Base-by-base conservation (phyloP, 2,797 vertebrate species). In the Phataginus tetradactyla region DNA sequence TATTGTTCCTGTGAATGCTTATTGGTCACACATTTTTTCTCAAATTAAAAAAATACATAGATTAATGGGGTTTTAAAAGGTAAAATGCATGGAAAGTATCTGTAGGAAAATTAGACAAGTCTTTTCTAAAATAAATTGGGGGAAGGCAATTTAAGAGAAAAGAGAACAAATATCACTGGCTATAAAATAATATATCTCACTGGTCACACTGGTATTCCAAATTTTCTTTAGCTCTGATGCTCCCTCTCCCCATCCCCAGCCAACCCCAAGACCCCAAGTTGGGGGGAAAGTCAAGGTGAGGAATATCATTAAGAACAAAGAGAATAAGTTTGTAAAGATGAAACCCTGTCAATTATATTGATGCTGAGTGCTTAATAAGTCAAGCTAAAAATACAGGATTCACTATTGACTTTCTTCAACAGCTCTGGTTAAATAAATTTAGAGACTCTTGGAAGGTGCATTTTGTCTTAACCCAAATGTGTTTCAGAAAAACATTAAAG, bases 31-130 rank as follows among this genome's bases (percentile, higher is more conserved):
- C 12, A 53, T 32, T 83, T 68, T 84, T 74, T 37, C 63, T 68
- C 34, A 68, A 89, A 79, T 96, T 86, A 96, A 96, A 96, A 93
- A 69, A 66, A 20, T 5, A 87, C 29, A 95, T 68, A 97, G 59
- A 89, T 96, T 77, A 95, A 37, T 96, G 80, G 72, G 72, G 64
- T 79, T 94, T 95, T 71, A 96, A 97, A 91, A 84, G 93, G 89
- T 94, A 90, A 96, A 97, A 97, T 96, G 86, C 75, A 91, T 88
- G 83, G 15, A 93, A 97, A 97, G 96, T 94, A 95, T 49, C 96
- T 49, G 37, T 0, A 17, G 39, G 21, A 34, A 92, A 96, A 97
- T 96, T 97, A 98, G 66, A 86, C 88, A 97, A 86, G 95, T 95
- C 74, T 69, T 80, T 94, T 84, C 63, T 1, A 42, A 53, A 94